Conservation (phyloP, 2,797 vertebrate species). For the Buceros bicornis region DNA sequence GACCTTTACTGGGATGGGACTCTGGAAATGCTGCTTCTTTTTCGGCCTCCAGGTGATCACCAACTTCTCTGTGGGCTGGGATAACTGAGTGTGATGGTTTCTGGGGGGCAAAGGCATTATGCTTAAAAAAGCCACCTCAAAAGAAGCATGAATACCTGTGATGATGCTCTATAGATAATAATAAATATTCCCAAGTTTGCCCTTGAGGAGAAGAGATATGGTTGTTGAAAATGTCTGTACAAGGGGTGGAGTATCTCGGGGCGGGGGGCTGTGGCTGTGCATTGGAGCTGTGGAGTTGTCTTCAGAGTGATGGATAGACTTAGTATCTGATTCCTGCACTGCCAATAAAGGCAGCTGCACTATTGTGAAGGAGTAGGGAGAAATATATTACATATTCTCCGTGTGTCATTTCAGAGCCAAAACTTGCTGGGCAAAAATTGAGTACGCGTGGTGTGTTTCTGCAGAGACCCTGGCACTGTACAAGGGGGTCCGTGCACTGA, state of each 20-base stretch:
- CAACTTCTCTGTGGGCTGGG: neutral
- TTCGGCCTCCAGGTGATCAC: neutral
- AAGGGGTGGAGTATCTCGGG: neutral
- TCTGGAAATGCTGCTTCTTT: neutral
- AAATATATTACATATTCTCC: neutral
- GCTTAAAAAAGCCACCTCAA: neutral
- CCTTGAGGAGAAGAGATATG: neutral
- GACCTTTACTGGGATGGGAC: neutral
- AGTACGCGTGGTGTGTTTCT: neutral
- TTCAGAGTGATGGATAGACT: constrained; percentile 9
- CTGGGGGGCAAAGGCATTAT: neutral
- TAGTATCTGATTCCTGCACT: neutral
- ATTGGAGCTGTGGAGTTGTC: neutral
- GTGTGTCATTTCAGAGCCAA: neutral
- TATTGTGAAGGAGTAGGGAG: neutral
- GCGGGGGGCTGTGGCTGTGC: neutral
- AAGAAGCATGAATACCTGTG: neutral
- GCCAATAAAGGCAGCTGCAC: neutral
- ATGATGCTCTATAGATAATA: neutral
- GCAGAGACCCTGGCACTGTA: neutral
- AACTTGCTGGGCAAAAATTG: neutral
- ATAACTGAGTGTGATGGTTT: neutral
- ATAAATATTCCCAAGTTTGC: neutral
- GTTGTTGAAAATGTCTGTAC: neutral
- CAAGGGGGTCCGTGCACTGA: neutral